phyloP scores from a whole-genome alignment of 2,797 vertebrate species.

The Myotis pilosus region DNA sequence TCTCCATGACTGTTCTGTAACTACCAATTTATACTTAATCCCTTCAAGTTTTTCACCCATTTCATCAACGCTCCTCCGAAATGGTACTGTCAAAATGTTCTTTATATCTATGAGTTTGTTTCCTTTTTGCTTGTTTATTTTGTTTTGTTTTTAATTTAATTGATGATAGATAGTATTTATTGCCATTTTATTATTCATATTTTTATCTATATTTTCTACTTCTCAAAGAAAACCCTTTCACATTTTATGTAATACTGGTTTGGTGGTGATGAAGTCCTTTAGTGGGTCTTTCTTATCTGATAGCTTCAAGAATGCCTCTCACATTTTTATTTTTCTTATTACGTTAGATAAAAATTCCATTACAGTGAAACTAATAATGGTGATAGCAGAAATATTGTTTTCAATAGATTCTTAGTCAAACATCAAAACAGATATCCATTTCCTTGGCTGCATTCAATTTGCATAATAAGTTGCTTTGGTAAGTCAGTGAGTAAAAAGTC shows the following conservation, averaged over 20 bases:
- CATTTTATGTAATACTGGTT: background rate
- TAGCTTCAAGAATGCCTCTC: background rate
- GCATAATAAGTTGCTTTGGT: background rate
- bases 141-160: background rate
- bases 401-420: background rate
- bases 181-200: background rate
- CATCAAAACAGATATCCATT: background rate
- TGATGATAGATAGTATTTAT: background rate
- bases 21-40: background rate
- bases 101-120: background rate
- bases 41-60: background rate
- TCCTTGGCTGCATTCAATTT: background rate
- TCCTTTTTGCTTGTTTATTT: background rate
- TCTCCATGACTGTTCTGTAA: background rate
- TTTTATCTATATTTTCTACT: background rate
- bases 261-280: background rate
- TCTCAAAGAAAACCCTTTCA: background rate
- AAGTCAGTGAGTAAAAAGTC: background rate
- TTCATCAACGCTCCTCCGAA: no score
- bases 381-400: background rate
- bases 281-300: background rate
- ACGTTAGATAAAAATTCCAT: background rate
- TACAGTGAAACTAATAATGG: background rate
- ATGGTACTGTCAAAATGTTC: background rate
- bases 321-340: background rate